Evolutionary conservation across 2,888 invertebrate species (phyloP), one percentile per base, ranked within the genome.

Genomic region (Laothoe populi): DNA sequence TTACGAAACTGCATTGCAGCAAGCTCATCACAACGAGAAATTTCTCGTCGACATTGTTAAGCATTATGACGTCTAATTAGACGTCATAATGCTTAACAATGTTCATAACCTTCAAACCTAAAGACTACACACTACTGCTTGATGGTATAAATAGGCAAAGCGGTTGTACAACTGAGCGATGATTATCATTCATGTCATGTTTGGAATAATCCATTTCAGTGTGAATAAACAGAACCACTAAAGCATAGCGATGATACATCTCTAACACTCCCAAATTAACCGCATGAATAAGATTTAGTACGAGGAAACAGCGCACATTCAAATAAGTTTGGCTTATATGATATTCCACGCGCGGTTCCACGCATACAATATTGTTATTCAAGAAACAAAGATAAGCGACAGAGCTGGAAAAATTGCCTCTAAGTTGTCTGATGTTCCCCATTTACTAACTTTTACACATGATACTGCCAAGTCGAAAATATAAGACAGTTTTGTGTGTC

Each of bases 281-380:
- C 11, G 8, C 31, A 58, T 58, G 40, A 58, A 24, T 58, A 42
- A 42, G 38, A 40, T 40, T 58, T 58, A 40, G 7, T 38, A 38
- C 21, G 21, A 35, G 16, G 23, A 42, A 40, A 40, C 4, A 38
- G 13, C 21, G 21, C 10, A 11, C 23, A 35, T 21, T 40, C 38
- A 35, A 66, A 60, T 66, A 48, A 48, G 46, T 48, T 21, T 16
- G 44, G 16, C 44, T 19, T 19, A 44, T 53, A 53, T 19, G 16
- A 31, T 53, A 53, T 53, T 31, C 49, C 31, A 3, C 3, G 7
- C 26, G 48, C 48, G 24, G 16, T n/a, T 10, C n/a, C 31, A 53
- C 49, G 16, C 49, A 26, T 26, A 46, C 46, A 24, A 31, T 31
- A 53, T 31, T 53, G 31, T 53, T 49, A 49, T 49, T 53, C 49